Percentiles rank a stretch among this genome's conserved stretches.
These are phyloP conservation scores for Rhagium mordax DNA, from an alignment of 2,888 invertebrate genomes.

Conservation along the genomic window DNA sequence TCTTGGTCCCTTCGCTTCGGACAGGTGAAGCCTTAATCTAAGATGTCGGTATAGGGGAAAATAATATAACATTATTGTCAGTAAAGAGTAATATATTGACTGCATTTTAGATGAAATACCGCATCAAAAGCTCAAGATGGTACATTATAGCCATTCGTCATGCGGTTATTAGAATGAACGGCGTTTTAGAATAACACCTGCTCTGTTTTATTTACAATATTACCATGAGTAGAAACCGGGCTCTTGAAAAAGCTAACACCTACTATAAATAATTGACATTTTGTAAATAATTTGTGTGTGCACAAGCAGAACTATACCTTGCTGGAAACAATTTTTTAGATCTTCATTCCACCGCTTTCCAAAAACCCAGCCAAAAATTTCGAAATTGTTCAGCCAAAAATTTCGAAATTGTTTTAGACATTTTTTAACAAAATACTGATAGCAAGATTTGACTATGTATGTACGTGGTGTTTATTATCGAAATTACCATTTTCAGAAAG, in stretches of 20 bases:
- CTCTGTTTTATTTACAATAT: slow-evolving; percentile 1
- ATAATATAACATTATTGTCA: slow-evolving; percentile 23
- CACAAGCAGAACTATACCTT: too few relatives aligned
- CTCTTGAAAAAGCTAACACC: not conserved
- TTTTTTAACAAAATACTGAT: too few relatives aligned
- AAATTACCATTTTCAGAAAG: too few relatives aligned
- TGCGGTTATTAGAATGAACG: slow-evolving; percentile 6
- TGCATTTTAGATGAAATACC: slow-evolving; percentile 9
- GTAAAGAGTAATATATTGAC: slow-evolving; percentile 29
- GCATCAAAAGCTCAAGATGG: slow-evolving; percentile 14
- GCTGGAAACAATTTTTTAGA: too few relatives aligned
- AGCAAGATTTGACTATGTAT: too few relatives aligned
- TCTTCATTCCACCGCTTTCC: too few relatives aligned
- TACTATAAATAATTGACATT: not conserved
- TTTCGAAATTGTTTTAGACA: too few relatives aligned
- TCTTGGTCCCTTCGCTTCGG: too few relatives aligned
- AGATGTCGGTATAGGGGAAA: not conserved
- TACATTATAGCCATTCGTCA: slow-evolving; percentile 18
- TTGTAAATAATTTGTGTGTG: too few relatives aligned
- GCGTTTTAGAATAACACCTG: slow-evolving; percentile 18
- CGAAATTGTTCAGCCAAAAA: too few relatives aligned
- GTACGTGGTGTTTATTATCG: too few relatives aligned
- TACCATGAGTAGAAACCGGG: not conserved
- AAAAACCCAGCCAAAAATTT: too few relatives aligned
- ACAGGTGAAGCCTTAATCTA: slow-evolving; percentile 35